Percentiles rank a stretch among this genome's conserved stretches.
phyloP scores from a whole-genome alignment of 2,113 vertebrate genomes.

The Balaenoptera acutorostrata region DNA sequence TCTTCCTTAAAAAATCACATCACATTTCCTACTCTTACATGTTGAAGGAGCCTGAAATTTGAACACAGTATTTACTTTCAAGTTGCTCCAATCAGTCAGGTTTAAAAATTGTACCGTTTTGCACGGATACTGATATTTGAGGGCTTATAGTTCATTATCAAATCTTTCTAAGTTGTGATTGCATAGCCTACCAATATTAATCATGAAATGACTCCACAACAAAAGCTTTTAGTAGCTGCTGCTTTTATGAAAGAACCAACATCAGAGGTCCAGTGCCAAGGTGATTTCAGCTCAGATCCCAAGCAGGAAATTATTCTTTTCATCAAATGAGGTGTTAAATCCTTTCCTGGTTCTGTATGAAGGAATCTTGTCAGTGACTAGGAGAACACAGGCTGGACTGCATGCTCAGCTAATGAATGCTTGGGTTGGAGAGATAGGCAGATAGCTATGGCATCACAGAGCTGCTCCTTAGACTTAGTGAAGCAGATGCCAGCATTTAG shows the following conservation, averaged over 20 bases:
- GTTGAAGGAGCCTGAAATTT: not conserved
- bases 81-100: not conserved
- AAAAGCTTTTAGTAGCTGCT: not conserved
- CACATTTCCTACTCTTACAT: not conserved
- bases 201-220: not conserved
- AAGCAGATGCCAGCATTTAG: not conserved
- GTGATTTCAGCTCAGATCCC: not conserved
- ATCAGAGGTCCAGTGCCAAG: not conserved
- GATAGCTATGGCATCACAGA: not conserved
- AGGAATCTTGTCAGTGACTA: not conserved
- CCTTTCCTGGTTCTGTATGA: not conserved
- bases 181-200: not conserved
- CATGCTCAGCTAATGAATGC: not conserved
- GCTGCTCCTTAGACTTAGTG: not conserved
- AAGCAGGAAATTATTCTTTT: not conserved
- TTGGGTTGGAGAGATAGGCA: not conserved
- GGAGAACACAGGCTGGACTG: not conserved
- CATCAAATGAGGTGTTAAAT: not conserved
- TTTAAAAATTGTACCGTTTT: not conserved
- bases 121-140: not conserved
- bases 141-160: not conserved
- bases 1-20: not conserved
- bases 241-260: not conserved
- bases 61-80: not conserved
- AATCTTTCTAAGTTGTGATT: not conserved